A percentile compares a stretch with the other conserved stretches of the same genome.
These are phyloP conservation scores for Calyptomena viridis DNA, from an alignment of 2,113 vertebrate genomes.

Conservation along the genomic window DNA sequence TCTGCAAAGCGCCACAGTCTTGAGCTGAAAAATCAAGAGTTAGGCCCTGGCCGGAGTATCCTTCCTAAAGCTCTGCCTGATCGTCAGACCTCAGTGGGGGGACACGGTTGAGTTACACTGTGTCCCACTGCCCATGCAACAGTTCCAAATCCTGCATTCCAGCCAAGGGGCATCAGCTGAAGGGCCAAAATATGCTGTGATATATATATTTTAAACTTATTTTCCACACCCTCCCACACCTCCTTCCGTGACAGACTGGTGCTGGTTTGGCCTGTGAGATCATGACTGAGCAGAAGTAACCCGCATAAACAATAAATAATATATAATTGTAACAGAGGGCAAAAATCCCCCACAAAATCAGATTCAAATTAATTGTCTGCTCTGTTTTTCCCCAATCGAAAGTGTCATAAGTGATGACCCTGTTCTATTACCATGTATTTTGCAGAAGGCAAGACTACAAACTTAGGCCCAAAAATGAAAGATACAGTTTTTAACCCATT, in stretches of 20 bases:
- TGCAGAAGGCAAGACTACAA: neutral
- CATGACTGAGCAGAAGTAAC: neutral
- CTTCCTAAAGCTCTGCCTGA: neutral
- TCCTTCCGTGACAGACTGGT: neutral
- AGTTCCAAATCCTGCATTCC: neutral
- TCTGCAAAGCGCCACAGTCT: neutral
- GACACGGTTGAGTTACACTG: accelerated
- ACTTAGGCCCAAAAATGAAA: neutral
- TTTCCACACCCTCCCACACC: neutral
- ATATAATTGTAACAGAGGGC: neutral
- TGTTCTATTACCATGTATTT: neutral
- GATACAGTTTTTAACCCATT: neutral
- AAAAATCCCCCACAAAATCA: neutral
- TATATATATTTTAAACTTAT: neutral
- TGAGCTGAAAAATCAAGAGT: neutral
- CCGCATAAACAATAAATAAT: neutral
- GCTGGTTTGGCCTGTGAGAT: neutral
- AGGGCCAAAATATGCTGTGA: neutral
- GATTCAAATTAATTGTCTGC: neutral
- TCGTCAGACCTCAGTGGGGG: neutral
- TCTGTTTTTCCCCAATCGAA: accelerated
- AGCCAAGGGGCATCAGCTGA: neutral
- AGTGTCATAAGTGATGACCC: neutral
- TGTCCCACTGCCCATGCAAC: neutral
- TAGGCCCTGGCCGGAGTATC: accelerated